Evolutionary conservation across 2,888 invertebrate species (phyloP).

Genomic region (Microplitis deprimator): DNA sequence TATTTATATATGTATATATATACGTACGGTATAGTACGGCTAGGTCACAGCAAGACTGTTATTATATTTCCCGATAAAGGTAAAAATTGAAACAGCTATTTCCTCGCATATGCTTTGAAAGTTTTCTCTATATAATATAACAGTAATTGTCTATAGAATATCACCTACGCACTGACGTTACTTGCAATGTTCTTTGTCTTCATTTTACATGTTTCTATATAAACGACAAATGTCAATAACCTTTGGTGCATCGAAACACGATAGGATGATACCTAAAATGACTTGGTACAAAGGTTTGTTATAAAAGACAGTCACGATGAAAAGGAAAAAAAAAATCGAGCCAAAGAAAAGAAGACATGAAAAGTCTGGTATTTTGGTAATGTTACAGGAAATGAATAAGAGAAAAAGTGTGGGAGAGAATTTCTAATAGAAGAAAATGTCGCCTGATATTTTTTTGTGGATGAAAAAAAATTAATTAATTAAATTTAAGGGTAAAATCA

Average conservation of each 20-base stretch:
- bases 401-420: background rate
- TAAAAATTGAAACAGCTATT: background rate
- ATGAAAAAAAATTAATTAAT: background rate
- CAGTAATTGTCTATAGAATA: conserved; percentile 22
- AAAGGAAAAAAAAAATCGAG: conserved; percentile 7
- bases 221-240: background rate
- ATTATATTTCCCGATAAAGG: conserved; percentile 38
- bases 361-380: conserved; percentile 8
- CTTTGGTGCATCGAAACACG: background rate
- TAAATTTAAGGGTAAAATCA: conserved; percentile 26
- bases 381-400: conserved; percentile 21
- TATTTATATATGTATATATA: background rate
- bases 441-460: background rate
- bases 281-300: background rate
- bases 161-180: conserved; percentile 14
- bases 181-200: conserved; percentile 13
- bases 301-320: background rate
- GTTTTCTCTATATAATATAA: conserved; percentile 32
- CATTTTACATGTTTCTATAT: conserved; percentile 17
- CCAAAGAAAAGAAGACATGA: conserved; percentile 6
- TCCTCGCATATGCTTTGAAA: background rate
- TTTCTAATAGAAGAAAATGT: background rate
- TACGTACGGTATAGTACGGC: background rate
- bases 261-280: conserved; percentile 6
- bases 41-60: conserved; percentile 26